Percentiles rank a stretch among this genome's conserved stretches.
phyloP scores from a whole-genome alignment of 2,113 vertebrate species.

The Podiceps cristatus region DNA sequence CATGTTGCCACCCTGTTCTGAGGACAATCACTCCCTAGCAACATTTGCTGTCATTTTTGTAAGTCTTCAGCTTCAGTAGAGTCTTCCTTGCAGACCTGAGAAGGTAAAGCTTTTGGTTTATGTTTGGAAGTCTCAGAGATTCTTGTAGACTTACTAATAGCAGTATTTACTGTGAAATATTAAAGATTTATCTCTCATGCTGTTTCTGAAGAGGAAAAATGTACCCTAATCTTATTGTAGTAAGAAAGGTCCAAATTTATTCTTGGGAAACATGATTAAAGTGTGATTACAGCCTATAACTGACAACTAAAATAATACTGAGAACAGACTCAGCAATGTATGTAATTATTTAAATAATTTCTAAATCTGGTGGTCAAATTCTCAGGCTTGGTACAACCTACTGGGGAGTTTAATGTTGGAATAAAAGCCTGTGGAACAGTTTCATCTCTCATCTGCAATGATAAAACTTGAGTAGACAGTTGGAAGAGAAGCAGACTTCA shows the following conservation, averaged over 20 bases:
- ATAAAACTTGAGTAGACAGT: slow-evolving; percentile 7
- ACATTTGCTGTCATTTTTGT: not conserved
- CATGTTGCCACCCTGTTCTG: not conserved
- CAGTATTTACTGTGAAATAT: not conserved
- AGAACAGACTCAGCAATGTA: not conserved
- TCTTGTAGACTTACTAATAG: not conserved
- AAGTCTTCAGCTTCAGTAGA: not conserved
- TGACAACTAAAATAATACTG: not conserved
- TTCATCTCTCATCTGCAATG: not conserved
- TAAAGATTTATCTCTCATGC: not conserved
- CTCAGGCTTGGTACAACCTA: not conserved
- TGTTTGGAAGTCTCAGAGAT: not conserved
- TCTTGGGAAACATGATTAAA: not conserved
- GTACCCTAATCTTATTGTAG: not conserved
- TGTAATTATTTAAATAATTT: not conserved
- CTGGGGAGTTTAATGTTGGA: not conserved
- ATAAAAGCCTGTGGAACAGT: not conserved
- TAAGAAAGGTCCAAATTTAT: not conserved
- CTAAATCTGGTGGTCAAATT: not conserved
- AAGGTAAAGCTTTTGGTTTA: not conserved
- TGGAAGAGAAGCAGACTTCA: slow-evolving; percentile 48
- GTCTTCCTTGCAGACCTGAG: not conserved
- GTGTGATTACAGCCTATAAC: not conserved
- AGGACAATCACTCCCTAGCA: not conserved
- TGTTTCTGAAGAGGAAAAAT: not conserved